Conservation (phyloP, 2,113 vertebrate genomes). For the Pluvialis apricaria region DNA sequence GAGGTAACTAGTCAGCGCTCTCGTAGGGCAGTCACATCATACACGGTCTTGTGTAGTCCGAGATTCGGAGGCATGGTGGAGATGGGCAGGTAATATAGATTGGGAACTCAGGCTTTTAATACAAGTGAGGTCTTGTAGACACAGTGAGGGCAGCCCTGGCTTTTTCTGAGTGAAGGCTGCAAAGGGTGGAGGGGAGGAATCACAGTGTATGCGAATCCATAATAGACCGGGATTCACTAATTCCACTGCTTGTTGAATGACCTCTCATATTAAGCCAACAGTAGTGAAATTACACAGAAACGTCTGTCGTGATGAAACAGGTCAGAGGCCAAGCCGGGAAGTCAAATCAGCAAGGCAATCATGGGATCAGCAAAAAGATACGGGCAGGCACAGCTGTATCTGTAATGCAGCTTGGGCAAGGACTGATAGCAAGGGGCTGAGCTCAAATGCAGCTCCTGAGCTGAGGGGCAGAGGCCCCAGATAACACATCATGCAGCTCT, state of each 20-base stretch:
- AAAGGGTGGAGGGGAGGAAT: neutral
- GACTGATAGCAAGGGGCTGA: neutral
- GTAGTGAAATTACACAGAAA: neutral
- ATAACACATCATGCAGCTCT: neutral
- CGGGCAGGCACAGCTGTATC: neutral
- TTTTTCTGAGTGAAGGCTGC: neutral
- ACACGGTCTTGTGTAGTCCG: neutral
- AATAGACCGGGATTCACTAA: neutral
- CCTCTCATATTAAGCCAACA: neutral
- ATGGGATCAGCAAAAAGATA: neutral
- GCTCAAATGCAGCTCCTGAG: neutral
- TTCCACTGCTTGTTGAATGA: neutral
- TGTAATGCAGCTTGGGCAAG: neutral
- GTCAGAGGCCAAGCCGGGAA: neutral
- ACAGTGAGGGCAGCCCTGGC: neutral
- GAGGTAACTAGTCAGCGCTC: neutral
- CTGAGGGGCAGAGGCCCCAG: neutral
- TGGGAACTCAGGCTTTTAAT: neutral
- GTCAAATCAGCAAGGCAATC: neutral
- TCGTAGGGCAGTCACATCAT: no score
- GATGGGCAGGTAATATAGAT: neutral
- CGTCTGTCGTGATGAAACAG: accelerated
- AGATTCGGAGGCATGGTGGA: neutral
- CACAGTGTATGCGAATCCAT: neutral
- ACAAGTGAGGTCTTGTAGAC: neutral